Evolutionary conservation across 2,113 vertebrate species (phyloP).

Genomic region (Casuarius casuarius): DNA sequence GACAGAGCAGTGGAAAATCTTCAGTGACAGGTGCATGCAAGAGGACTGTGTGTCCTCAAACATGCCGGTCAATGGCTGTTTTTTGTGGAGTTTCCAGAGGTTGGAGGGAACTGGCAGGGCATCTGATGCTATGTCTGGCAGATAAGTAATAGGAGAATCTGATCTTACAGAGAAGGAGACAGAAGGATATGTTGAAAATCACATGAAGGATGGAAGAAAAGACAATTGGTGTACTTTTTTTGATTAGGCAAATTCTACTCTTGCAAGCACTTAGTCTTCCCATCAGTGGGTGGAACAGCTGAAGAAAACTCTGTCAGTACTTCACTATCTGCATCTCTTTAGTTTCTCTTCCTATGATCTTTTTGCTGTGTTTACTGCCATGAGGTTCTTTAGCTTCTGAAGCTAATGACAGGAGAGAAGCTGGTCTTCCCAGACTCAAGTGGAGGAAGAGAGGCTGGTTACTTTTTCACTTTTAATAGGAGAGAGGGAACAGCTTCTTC

Average conservation of each 20-base stretch:
- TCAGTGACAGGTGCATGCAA: neutral
- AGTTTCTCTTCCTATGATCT: neutral
- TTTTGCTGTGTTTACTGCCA: neutral
- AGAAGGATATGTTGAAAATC: neutral
- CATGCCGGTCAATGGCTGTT: accelerated
- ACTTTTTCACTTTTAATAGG: neutral
- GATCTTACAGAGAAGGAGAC: neutral
- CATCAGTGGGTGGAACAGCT: neutral
- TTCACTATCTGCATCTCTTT: neutral
- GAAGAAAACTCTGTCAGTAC: neutral
- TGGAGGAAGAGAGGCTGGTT: neutral
- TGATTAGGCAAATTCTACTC: neutral
- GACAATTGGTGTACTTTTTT: neutral
- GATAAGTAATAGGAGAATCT: neutral
- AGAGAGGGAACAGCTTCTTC: neutral
- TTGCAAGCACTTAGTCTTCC: neutral
- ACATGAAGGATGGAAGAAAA: neutral
- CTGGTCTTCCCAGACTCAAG: neutral
- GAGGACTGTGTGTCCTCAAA: neutral
- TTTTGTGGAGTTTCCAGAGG: neutral
- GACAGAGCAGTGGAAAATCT: neutral
- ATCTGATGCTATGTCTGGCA: neutral
- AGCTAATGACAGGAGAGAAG: neutral
- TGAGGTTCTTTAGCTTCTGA: neutral
- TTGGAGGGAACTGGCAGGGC: neutral